Conservation (phyloP, 2,797 vertebrate genomes). For the Dromococcyx pavoninus region DNA sequence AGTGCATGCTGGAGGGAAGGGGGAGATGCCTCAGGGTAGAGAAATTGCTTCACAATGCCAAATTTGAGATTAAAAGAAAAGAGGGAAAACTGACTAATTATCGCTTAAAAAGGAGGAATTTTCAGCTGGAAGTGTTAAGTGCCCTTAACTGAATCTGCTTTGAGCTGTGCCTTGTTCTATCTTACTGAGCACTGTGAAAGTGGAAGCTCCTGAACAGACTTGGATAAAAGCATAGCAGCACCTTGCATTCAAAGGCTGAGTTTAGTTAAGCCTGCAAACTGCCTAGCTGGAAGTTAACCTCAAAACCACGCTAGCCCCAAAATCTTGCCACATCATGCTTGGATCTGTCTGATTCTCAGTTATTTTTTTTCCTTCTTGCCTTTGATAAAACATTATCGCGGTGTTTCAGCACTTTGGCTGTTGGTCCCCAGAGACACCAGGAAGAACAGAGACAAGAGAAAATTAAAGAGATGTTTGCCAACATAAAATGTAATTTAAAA, state of each 20-base stretch:
- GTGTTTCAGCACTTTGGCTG: not conserved
- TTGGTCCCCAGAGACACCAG: not conserved
- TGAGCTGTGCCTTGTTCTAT: not conserved
- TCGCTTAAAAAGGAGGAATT: not conserved
- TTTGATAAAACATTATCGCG: constrained; percentile 49
- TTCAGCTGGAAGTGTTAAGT: not conserved
- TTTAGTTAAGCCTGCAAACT: not conserved
- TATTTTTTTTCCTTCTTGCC: constrained; percentile 9
- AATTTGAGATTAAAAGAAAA: not conserved
- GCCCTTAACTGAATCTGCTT: not conserved
- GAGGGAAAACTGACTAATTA: not conserved
- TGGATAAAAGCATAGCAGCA: not conserved
- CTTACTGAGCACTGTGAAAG: not conserved
- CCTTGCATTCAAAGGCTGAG: not conserved
- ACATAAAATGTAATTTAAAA: constrained; percentile 31
- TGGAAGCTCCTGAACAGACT: not conserved
- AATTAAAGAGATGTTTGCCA: constrained; percentile 42
- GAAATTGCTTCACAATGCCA: not conserved
- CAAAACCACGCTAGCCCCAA: not conserved
- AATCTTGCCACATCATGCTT: not conserved
- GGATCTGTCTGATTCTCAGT: not conserved
- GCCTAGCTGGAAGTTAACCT: not conserved
- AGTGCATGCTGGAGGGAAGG: not conserved
- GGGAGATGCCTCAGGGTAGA: not conserved
- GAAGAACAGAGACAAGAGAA: constrained; percentile 36